phyloP scores from a whole-genome alignment of 2,113 vertebrate genomes.

The Elanus axillaris region DNA sequence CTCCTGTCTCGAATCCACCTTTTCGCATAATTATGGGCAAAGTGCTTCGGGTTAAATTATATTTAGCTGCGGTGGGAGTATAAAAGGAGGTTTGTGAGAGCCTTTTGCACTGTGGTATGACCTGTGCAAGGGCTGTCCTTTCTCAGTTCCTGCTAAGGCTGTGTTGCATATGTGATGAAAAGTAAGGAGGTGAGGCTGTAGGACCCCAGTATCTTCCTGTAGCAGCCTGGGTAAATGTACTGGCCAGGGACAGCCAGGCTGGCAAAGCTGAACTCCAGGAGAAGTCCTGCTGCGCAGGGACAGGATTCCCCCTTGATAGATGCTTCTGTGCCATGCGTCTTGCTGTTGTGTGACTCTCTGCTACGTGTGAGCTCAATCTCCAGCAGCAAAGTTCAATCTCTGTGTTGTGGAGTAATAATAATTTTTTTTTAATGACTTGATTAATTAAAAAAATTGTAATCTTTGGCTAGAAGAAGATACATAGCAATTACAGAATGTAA shows the following conservation, averaged over 20 bases:
- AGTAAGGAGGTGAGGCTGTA: not conserved
- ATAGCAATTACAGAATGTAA: not conserved
- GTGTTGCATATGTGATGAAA: not conserved
- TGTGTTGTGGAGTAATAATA: not conserved
- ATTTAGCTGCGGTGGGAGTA: not conserved
- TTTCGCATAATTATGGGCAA: not conserved
- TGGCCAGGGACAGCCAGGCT: not conserved
- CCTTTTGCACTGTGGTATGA: not conserved
- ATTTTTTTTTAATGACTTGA: not conserved
- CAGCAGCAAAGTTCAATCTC: not conserved
- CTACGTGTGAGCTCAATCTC: not conserved
- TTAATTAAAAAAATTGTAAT: not conserved
- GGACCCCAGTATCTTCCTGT: not conserved
- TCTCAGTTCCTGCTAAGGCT: not conserved
- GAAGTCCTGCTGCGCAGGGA: fast-evolving
- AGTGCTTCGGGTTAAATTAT: not conserved
- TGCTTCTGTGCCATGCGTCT: not conserved
- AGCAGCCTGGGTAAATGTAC: not conserved
- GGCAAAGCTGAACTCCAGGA: not conserved
- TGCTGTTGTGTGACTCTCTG: not conserved
- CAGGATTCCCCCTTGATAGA: fast-evolving
- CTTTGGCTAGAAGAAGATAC: not conserved
- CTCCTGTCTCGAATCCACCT: not conserved
- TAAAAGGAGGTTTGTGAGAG: not conserved
- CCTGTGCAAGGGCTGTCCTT: not conserved